A percentile compares a stretch with the other conserved stretches of the same genome.
These are phyloP conservation scores for Alauda arvensis DNA, from an alignment of 2,797 vertebrate genomes.

Conservation along the genomic window DNA sequence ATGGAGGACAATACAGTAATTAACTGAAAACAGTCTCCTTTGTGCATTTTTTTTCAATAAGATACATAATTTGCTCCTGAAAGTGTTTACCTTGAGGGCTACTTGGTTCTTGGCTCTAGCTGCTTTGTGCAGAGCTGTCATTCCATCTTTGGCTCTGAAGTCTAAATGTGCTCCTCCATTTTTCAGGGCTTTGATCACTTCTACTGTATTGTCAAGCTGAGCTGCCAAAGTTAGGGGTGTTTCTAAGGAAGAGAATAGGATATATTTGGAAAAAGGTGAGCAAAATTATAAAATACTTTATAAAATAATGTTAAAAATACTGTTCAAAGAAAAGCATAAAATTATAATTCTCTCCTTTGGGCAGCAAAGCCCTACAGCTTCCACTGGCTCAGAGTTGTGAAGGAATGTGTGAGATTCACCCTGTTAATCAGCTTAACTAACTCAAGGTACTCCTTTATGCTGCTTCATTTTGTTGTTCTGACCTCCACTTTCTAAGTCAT, in stretches of 20 bases:
- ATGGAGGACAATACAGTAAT: not conserved
- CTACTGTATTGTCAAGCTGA: conserved; percentile 80
- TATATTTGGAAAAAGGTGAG: not conserved
- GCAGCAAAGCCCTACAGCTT: not conserved
- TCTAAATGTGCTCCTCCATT: conserved; percentile 93
- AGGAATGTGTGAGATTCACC: not conserved
- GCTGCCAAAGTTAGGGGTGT: conserved; percentile 86
- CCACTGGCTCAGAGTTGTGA: not conserved
- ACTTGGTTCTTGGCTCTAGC: conserved; percentile 83
- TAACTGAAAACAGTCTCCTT: not conserved
- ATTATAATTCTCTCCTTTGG: not conserved
- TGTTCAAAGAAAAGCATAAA: not conserved
- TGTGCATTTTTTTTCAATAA: not conserved
- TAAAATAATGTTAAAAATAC: not conserved
- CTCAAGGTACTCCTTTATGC: not conserved
- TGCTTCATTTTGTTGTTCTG: not conserved
- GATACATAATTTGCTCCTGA: not conserved
- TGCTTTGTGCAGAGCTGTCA: conserved; percentile 92
- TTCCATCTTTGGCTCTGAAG: conserved; percentile 90
- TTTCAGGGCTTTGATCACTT: conserved; percentile 85
- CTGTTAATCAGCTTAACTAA: not conserved
- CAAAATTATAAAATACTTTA: not conserved
- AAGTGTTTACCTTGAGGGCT: conserved; percentile 79
- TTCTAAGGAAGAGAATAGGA: conserved; percentile 71
- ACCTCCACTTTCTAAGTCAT: conserved; percentile 91